Evolutionary conservation across 2,113 vertebrate species (phyloP), one percentile per base, ranked within the genome.

Genomic region (Okapia johnstoni): DNA sequence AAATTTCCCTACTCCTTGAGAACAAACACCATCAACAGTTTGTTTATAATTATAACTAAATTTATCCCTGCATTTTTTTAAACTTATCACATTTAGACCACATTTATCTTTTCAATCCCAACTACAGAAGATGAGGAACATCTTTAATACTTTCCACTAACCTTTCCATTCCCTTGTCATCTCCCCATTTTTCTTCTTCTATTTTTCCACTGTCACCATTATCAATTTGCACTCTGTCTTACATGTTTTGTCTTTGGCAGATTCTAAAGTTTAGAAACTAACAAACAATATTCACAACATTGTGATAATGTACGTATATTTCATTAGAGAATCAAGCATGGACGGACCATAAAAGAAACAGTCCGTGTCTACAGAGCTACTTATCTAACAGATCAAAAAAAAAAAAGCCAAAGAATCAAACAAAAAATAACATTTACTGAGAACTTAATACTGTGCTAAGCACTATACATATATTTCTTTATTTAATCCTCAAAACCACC

Each of bases 191-290:
- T 87, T 48, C 43, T 79, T 93, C 36, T n/a, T 91, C 50, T 87
- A 86, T 48, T 95, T 94, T 90, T 73, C 76, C 46, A 81, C 33
- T 85, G 57, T 55, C n/a, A 91, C 28, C 0, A 1, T 94, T 95
- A 86, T 90, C 55, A 94, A 77, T n/a, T 73, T 33, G 28, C 12
- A 83, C 12, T 61, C 52, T 60, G 26, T 92, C 58, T 77, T n/a
- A 94, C 6, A 93, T 50, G 13, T 2, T 94, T 89, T 92, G 10
- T 88, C 63, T 97, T n/a, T n/a, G 46, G 50, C 48, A 11, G 52
- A 88, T 48, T 92, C 63, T 94, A 43, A 73, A 95, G 61, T 93
- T 96, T 95, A 96, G 66, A 95, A 95, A 83, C 55, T 90, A 88
- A 95, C 52, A 77, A 88, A 94, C 1, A 93, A 17, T 21, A 93